Percentiles rank a stretch among this genome's conserved stretches.
phyloP scores from a whole-genome alignment of 2,888 invertebrate genomes.

The Parnassius glacialis region DNA sequence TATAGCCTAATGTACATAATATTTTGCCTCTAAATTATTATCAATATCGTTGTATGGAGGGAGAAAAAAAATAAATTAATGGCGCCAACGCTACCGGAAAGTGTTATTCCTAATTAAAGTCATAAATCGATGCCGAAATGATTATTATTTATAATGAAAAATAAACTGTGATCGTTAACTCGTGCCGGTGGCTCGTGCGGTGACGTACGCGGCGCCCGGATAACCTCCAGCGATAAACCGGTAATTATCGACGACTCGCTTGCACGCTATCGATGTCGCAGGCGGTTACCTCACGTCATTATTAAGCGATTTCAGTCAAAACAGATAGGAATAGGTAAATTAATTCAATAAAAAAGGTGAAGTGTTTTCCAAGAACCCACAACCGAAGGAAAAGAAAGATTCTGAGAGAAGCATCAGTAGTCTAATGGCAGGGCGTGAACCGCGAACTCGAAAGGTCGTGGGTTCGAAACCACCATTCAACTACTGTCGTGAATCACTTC shows the following conservation, averaged over 20 bases:
- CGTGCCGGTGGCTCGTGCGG: conserved; percentile 46
- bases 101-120: conserved; percentile 19
- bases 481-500: too few relatives aligned
- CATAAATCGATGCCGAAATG: conserved; percentile 29
- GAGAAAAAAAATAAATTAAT: conserved; percentile 8
- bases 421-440: too few relatives aligned
- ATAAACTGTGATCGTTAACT: conserved; percentile 24
- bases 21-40: conserved; percentile 5
- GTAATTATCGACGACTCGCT: conserved; percentile 22
- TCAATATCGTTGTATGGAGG: not conserved
- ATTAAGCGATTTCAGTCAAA: conserved; percentile 7
- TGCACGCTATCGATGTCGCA: conserved; percentile 23
- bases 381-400: too few relatives aligned
- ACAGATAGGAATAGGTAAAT: not conserved
- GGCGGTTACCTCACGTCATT: conserved; percentile 22
- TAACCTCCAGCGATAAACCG: conserved; percentile 29
- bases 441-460: too few relatives aligned
- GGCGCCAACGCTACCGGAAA: conserved; percentile 25
- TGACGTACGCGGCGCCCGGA: conserved; percentile 33
- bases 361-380: too few relatives aligned
- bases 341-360: not conserved
- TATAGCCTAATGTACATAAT: not conserved
- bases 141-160: conserved; percentile 35
- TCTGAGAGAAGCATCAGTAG: too few relatives aligned
- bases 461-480: too few relatives aligned